Evolutionary conservation across 2,797 vertebrate species (phyloP), one percentile per base, ranked within the genome.

Genomic region (Ctenochaetus hawaiiensis): DNA sequence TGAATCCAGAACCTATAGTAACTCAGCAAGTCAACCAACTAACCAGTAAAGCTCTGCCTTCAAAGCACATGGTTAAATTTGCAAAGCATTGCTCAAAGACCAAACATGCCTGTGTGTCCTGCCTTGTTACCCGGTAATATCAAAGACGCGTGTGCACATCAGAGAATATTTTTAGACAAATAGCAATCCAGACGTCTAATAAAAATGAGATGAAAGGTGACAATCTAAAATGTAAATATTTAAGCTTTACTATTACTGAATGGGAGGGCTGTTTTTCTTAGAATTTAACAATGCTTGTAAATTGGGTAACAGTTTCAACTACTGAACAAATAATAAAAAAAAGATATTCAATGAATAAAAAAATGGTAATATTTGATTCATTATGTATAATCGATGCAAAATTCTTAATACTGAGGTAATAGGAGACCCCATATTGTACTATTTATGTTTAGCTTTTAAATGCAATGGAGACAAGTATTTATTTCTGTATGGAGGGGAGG

Each of bases 401-500:
- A 20, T 22, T 45, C 0, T 52, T 20, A 9, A 47, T 16, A 49
- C 0, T 58, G 20, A 8, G 10, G 6, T 41, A 9, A 37, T 76
- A 75, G 60, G 11, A 20, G 2, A 61, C 4, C 3, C 11, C 5
- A 22, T 67, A 9, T 43, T 67, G 23, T 41, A 44, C 64, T 48
- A 30, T n/a, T 10, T 13, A 1, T 76, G 67, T 64, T 54, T 43
- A 18, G 3, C 43, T 72, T 78, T 53, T 6, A 51, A 64, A 81
- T 57, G 48, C 14, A 59, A 16, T 52, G 6, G 41, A 53, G n/a
- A 3, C 44, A 66, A 39, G 62, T 57, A 54, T 23, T n/a, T 67
- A 71, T 70, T 9, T 41, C 11, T 67, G 58, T 78, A 73, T 52
- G 56, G 51, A 80, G 77, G 87, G 94, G 94, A 91, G 93, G 93